Base-by-base conservation (phyloP, 2,113 vertebrate species). In the Cyanoderma ruficeps region DNA sequence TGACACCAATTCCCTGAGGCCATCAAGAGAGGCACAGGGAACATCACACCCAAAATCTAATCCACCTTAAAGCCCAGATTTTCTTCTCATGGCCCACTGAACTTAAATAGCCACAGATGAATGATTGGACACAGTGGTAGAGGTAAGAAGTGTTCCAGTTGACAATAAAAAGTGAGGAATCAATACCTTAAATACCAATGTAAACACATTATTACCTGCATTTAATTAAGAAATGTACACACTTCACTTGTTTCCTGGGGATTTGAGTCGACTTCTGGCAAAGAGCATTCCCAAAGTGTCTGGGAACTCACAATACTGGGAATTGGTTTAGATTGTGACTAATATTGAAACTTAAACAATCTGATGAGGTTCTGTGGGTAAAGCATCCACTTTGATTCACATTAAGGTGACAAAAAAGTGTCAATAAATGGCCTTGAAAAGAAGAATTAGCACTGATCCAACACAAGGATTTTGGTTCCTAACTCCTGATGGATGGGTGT, bases 401-500 rank as follows among this genome's bases (percentile, higher is more conserved):
- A 3, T 37, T 33, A 53, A 76, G 28, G 23, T 35, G 56, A 47
- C 0, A 5, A 52, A 46, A 31, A 65, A 20, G 7, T 9, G 12
- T 17, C 17, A 28, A 35, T 23, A 39, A 65, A 84, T 3, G 27
- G 4, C 18, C 11, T 2, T 15, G 33, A 30, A 74, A 60, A 75
- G 52, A 56, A 69, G 37, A 33, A 70, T 28, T 22, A 56, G 13
- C 31, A 30, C 9, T 30, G 18, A 65, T 25, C 16, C 70, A 65
- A 21, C 2, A 23, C 2, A 18, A 12, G 28, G 25, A 25, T 33
- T 81, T 52, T 47, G 28, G 10, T 30, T 83, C 44, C 33, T 63
- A 24, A 28, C 27, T 31, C 13, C 28, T 3, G 4, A 7, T 1
- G 39, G 67, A 41, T 13, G 53, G 6, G 50, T 1, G 1, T 18